A percentile compares a stretch with the other conserved stretches of the same genome.
These are phyloP conservation scores for Xylocopa sonorina DNA, from an alignment of 1,140 invertebrate genomes.

Conservation along the genomic window DNA sequence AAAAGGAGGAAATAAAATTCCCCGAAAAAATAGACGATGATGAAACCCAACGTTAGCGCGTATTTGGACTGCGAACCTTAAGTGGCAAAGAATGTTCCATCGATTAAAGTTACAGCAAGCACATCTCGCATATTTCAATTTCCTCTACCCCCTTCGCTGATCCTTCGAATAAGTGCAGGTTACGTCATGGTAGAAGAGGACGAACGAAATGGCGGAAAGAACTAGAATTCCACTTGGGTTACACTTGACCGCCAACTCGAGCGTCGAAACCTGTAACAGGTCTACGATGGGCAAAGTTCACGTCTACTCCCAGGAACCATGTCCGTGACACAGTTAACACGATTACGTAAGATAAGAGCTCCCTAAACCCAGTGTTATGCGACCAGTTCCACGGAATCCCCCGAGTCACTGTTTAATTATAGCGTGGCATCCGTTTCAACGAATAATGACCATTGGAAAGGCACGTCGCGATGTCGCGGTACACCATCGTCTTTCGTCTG, in stretches of 20 bases:
- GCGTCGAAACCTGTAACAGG: neutral
- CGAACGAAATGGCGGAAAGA: neutral
- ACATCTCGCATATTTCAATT: no score
- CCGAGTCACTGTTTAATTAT: neutral
- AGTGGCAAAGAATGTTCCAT: neutral
- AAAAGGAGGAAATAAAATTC: neutral
- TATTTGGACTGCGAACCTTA: neutral
- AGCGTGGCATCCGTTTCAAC: neutral
- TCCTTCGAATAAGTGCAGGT: no score
- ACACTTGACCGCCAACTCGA: no score
- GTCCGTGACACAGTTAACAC: slow-evolving; percentile 24
- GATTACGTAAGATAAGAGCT: neutral
- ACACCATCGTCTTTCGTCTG: no score
- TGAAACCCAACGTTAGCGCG: no score
- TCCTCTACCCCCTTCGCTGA: no score
- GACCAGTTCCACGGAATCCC: neutral
- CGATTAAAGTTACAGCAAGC: neutral
- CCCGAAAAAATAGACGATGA: neutral
- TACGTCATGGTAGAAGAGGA: no score
- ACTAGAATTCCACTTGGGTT: neutral
- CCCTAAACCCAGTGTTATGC: neutral
- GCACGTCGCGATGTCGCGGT: neutral
- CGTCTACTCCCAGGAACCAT: neutral
- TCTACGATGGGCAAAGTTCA: slow-evolving; percentile 10
- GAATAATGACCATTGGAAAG: neutral